Evolutionary conservation across 2,888 invertebrate genomes (phyloP).

Genomic region (Pheosia tremula): DNA sequence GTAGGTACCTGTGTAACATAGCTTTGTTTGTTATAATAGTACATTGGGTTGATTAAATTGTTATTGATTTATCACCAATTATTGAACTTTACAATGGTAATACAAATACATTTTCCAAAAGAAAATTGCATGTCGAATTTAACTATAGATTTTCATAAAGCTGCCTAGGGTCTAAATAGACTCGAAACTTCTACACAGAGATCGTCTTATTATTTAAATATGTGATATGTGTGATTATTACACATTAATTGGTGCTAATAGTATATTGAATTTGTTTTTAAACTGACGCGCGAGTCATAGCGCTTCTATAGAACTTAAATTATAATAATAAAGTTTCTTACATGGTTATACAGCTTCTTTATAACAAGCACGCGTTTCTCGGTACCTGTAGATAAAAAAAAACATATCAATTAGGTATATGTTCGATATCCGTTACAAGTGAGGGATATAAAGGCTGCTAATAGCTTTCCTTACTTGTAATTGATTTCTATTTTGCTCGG

Average conservation of each 20-base stretch:
- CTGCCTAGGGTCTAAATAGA: too few species aligned
- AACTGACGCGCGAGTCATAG: neutral
- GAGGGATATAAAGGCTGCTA: conserved; percentile 14
- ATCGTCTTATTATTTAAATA: too few species aligned
- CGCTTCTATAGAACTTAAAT: neutral
- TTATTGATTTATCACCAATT: too few species aligned
- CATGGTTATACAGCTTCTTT: conserved; percentile 27
- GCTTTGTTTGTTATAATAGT: too few species aligned
- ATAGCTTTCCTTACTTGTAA: conserved; percentile 22
- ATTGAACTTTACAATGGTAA: too few species aligned
- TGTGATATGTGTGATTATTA: neutral
- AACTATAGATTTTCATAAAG: too few species aligned
- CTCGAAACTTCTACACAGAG: too few species aligned
- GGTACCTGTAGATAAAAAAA: conserved; percentile 35
- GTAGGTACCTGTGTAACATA: conserved; percentile 1
- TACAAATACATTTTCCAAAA: too few species aligned
- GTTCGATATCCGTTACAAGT: conserved; percentile 12
- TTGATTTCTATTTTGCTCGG: conserved; percentile 38
- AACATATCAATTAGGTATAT: conserved; percentile 11
- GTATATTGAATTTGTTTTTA: neutral
- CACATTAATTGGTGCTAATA: neutral
- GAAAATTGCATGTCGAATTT: too few species aligned
- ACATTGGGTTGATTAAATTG: too few species aligned
- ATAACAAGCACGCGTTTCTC: conserved; percentile 11
- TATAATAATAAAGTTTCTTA: conserved; percentile 25